Base-by-base conservation (phyloP, 2,888 invertebrate species). In the Synergus umbraculus region DNA sequence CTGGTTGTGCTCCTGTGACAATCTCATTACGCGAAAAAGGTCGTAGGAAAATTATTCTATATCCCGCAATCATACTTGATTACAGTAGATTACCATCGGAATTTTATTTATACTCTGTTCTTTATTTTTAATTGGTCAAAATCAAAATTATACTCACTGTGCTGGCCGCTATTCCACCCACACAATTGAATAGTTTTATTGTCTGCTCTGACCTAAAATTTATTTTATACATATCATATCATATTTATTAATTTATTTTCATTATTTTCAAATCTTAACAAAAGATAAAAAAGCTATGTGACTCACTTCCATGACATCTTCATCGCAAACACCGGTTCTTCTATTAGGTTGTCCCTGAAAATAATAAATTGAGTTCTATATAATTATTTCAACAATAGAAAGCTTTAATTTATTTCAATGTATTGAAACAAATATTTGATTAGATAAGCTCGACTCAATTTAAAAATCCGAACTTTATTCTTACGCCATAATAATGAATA, bases 91-190 rank as follows among this genome's bases (percentile, higher is more conserved):
- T 18, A 58, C 18, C 10, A n/a, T 22, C 13, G 15, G 8, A 29
- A 69, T 69, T 18, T 58, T 3, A 29, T 12, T 69, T 29, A 22
- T 4, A 29, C 46, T 15, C 7, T 1, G 13, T 49, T 9, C 46
- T 29, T 49, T 29, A 46, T 49, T 29, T n/a, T 10, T 2, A 46
- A 46, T 18, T 67, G 8, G 13, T n/a, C 46, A n/a, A 65, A 65
- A n/a, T n/a, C 8, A 8, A 41, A 29, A 64, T 13, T 63, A 4
- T 88, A 93, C 94, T 94, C 92, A 97, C 97, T 93, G 87, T 97
- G 97, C 87, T 97, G 97, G 15, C 96, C 97, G 88, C 96, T 96
- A 89, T 97, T 97, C 89, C 96, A 95, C 0, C 97, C 97, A 89
- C 97, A 97, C 12, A 97, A 86, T 15, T 93, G 94, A 83, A 97